Conservation (phyloP, 2,113 vertebrate genomes). For the Brachyhypopomus gauderio region DNA sequence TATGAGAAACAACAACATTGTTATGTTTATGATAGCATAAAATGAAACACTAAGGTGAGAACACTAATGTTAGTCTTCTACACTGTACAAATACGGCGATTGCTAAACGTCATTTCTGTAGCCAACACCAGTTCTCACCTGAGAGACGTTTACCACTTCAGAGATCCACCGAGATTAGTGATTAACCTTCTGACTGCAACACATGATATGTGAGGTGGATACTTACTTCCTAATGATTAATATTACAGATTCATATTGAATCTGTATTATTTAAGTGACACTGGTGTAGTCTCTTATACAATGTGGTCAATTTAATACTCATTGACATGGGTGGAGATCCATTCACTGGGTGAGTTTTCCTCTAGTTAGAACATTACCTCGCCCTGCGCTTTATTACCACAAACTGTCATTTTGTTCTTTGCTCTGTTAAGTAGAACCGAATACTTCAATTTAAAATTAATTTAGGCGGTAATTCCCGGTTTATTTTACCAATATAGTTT, state of each 20-base stretch:
- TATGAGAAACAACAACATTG: conserved; percentile 29
- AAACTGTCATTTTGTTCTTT: too few species aligned
- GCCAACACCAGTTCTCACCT: not conserved
- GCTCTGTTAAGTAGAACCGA: too few species aligned
- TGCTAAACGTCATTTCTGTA: not conserved
- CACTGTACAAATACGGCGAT: too few species aligned
- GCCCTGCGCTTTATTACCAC: too few species aligned
- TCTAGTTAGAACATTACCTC: too few species aligned
- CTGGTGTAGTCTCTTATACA: not conserved
- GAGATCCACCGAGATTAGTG: not conserved
- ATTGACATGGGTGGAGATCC: too few species aligned
- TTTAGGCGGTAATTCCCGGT: too few species aligned
- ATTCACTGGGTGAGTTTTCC: too few species aligned
- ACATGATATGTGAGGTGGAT: not conserved
- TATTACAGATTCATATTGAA: not conserved
- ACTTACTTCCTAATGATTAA: not conserved
- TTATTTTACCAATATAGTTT: too few species aligned
- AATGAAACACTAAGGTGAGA: not conserved
- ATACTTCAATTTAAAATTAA: too few species aligned
- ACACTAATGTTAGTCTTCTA: too few species aligned
- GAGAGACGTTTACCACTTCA: not conserved
- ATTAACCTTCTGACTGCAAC: not conserved
- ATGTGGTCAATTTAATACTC: not conserved
- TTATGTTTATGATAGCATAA: conserved; percentile 5
- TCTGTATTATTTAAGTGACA: not conserved